Evolutionary conservation across 2,797 vertebrate species (phyloP).

Genomic region (Mionectes olivaceus): DNA sequence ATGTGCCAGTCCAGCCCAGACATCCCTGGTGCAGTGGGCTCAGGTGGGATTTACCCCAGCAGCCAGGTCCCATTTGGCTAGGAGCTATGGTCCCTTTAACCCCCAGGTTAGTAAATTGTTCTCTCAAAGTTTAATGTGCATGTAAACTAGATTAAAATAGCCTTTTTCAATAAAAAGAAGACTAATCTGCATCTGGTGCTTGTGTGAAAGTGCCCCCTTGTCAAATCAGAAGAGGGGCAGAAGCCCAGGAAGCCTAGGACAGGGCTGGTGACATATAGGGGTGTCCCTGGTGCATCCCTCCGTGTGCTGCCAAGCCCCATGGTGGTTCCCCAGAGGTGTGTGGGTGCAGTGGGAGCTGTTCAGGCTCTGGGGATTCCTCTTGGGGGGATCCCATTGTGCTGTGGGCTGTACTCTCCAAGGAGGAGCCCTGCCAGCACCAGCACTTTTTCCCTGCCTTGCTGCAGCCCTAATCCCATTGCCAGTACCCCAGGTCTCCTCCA

Average conservation of each 20-base stretch:
- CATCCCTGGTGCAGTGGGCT: neutral
- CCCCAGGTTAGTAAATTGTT: neutral
- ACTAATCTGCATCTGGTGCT: neutral
- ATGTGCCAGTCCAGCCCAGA: neutral
- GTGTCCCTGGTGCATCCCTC: neutral
- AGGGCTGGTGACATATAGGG: neutral
- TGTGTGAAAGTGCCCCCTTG: neutral
- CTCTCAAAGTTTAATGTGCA: neutral
- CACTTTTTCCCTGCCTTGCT: neutral
- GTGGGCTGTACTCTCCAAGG: rapidly evolving
- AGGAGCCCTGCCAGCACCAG: neutral
- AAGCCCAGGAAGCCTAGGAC: neutral
- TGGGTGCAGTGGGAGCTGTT: neutral
- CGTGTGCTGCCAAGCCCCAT: rapidly evolving
- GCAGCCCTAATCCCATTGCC: rapidly evolving
- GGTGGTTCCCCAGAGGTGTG: neutral
- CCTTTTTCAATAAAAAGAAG: neutral
- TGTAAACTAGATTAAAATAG: neutral
- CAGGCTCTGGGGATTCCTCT: rapidly evolving
- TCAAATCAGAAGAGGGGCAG: neutral
- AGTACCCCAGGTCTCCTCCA: neutral
- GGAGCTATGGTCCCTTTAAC: neutral
- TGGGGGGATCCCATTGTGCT: neutral
- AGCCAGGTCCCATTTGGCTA: neutral
- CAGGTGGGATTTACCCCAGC: neutral